These are phyloP conservation scores for Timema cristinae DNA, from an alignment of 2,888 invertebrate species.

Conservation along the genomic window DNA sequence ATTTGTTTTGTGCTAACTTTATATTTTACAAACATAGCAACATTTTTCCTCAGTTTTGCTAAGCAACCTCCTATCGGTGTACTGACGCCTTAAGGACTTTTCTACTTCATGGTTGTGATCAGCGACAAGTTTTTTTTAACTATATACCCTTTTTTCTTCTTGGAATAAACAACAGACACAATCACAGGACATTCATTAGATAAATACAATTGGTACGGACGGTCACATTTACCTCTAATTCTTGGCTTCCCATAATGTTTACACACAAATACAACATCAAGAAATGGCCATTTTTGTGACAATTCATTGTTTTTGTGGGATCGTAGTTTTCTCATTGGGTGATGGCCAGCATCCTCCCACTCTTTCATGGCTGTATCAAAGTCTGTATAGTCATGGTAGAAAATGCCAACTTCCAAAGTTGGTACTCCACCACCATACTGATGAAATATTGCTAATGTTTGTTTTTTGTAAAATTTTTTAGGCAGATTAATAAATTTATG, in stretches of 20 bases:
- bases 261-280: background rate
- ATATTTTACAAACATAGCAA: slow-evolving; percentile 10
- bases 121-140: background rate
- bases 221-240: background rate
- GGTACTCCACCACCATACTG: no score
- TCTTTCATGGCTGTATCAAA: no score
- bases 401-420: no score
- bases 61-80: slow-evolving; percentile 12
- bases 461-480: no score
- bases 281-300: background rate
- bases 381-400: no score
- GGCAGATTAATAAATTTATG: no score
- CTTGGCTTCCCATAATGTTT: slow-evolving; percentile 4
- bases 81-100: background rate
- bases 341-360: no score
- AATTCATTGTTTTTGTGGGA: no score
- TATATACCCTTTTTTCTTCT: slow-evolving; percentile 11
- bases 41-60: slow-evolving; percentile 1
- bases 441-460: no score
- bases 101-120: slow-evolving; percentile 14
- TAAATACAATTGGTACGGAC: background rate
- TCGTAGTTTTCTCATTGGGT: no score
- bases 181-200: background rate
- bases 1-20: slow-evolving; percentile 10
- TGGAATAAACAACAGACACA: background rate